Conservation (phyloP, 2,797 vertebrate genomes). For the Phoxinus dragarum region DNA sequence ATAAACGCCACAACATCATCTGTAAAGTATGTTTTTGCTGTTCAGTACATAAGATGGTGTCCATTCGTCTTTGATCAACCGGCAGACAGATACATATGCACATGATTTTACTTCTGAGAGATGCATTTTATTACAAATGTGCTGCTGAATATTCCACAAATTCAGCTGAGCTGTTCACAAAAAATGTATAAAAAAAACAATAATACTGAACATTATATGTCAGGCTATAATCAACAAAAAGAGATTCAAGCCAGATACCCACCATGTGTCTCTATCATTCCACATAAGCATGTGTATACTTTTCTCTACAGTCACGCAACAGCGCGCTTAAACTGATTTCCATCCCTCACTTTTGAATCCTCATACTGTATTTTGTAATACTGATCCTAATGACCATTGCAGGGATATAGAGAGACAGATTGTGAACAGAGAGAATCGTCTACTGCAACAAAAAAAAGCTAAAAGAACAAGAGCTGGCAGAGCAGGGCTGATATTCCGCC, state of each 20-base stretch:
- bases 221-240: constrained; percentile 7
- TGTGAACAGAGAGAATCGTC: constrained; percentile 29
- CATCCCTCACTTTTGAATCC: constrained; percentile 21
- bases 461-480: constrained; percentile 46
- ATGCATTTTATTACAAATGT: constrained; percentile 14
- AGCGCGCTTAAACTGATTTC: constrained; percentile 6
- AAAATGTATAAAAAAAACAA: constrained; percentile 8
- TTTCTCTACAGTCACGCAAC: constrained; percentile 33
- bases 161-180: not conserved
- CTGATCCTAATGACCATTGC: constrained; percentile 43
- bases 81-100: not conserved
- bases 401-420: constrained; percentile 33
- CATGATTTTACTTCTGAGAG: constrained; percentile 14
- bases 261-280: constrained; percentile 31
- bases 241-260: constrained; percentile 13
- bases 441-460: constrained; percentile 13
- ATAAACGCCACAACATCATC: not conserved
- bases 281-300: constrained; percentile 22
- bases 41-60: constrained; percentile 6
- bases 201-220: constrained; percentile 2
- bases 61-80: constrained; percentile 15
- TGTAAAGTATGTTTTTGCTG: not conserved
- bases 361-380: constrained; percentile 51
- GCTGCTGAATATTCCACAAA: constrained; percentile 6
- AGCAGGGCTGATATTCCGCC: constrained; percentile 28